Percentiles rank a stretch among this genome's conserved stretches.
phyloP scores from a whole-genome alignment of 2,797 vertebrate genomes.

The Monodelphis domestica region DNA sequence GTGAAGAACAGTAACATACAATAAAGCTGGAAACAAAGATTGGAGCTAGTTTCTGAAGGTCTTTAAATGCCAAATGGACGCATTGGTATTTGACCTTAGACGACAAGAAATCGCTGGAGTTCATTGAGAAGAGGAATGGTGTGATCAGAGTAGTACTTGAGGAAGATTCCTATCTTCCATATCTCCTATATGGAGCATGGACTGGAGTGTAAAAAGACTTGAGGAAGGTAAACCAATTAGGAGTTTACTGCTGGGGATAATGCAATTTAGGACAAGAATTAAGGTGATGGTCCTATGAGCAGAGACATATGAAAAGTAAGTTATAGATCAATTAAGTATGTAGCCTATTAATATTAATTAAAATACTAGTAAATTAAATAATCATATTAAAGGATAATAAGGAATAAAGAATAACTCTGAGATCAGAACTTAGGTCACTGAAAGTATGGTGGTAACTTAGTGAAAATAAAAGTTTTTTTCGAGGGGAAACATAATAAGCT shows the following conservation, averaged over 20 bases:
- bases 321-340: not conserved
- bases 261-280: not conserved
- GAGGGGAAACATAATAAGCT: not conserved
- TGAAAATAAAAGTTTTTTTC: not conserved
- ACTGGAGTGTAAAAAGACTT: not conserved
- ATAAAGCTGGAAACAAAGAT: not conserved
- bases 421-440: not conserved
- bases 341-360: too few relatives aligned
- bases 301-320: not conserved
- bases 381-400: not conserved
- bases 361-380: too few relatives aligned
- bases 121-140: not conserved
- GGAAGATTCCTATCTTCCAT: too few relatives aligned
- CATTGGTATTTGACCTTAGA: not conserved
- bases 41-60: not conserved
- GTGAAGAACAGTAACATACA: not conserved
- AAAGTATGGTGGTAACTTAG: not conserved
- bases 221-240: not conserved
- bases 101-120: not conserved
- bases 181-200: too few relatives aligned
- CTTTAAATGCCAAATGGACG: not conserved
- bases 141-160: not conserved
- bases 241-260: not conserved
- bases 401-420: not conserved
- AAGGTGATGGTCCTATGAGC: not conserved